Evolutionary conservation across 1,140 invertebrate genomes (phyloP).

Genomic region (Himalopsyche phryganea): DNA sequence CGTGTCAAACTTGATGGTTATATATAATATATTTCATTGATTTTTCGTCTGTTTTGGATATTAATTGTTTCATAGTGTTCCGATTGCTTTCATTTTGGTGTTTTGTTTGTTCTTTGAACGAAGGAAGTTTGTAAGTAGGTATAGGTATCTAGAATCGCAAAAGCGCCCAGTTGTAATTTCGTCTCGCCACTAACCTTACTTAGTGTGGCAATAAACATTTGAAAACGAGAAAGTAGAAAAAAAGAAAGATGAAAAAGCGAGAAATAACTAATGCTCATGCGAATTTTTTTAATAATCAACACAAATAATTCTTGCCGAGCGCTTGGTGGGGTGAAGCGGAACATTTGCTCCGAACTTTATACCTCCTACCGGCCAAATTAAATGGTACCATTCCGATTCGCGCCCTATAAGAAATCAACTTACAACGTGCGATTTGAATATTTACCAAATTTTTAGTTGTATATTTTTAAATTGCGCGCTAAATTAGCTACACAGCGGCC

Average conservation of each 20-base stretch:
- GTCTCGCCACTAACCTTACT: conserved; percentile 26
- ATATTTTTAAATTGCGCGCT: not conserved
- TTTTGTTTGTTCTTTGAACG: too few species aligned
- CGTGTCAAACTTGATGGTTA: too few species aligned
- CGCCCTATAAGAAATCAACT: conserved; percentile 7
- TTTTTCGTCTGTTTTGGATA: too few species aligned
- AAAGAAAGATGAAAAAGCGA: conserved; percentile 30
- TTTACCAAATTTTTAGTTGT: conserved; percentile 9
- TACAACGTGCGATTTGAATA: conserved; percentile 21
- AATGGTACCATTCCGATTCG: conserved; percentile 14
- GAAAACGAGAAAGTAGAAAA: conserved; percentile 25
- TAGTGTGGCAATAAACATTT: conserved; percentile 30
- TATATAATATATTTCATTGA: too few species aligned
- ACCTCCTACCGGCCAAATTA: not conserved
- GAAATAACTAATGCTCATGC: conserved; percentile 32
- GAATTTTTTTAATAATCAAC: conserved; percentile 34
- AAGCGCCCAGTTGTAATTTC: conserved; percentile 14
- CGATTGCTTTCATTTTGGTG: too few species aligned
- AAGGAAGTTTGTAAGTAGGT: too few species aligned
- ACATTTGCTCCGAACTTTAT: not conserved
- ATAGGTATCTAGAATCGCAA: not conserved
- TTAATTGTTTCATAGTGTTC: too few species aligned
- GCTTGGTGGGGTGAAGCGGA: not conserved
- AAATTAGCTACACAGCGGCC: conserved; percentile 18
- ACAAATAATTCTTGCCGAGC: conserved; percentile 29